Base-by-base conservation (phyloP, 2,113 vertebrate species). In the Coregonus clupeaformis region DNA sequence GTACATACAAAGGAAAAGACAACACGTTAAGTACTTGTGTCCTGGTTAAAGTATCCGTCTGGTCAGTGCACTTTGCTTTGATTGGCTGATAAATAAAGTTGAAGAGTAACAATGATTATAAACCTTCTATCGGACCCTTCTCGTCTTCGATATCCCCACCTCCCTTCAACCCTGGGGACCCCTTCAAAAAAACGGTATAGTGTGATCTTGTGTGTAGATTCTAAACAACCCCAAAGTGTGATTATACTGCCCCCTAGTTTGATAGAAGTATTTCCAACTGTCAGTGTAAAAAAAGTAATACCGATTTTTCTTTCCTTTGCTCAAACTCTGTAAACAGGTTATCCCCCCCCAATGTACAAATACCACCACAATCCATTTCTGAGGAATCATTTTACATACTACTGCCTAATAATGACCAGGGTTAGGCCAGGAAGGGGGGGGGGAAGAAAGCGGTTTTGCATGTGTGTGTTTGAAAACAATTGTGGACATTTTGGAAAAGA, bases 21-120 rank as follows among this genome's bases (percentile, higher is more conserved):
- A 83, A 77, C 69, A 81, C 77, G 74, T 72, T 82, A 89, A 91
- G 88, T 91, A 91, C 90, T 89, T 87, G 69, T 85, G 86, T 91
- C 82, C 86, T 86, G 83, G 77, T 87, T 89, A 47, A 92, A 89
- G 88, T 67, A 65, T 85, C 84, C 81, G 3, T 85, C 69, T 85
- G 78, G 80, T 91, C 90, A 91, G 91, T 90, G 91, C 91, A 90
- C 85, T 86, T 85, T 82, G 88, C 88, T 89, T 88, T 81, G 77
- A 84, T 88, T 88, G 82, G 87, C 86, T 91, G 86, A 86, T 85
- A 85, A 89, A 89, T 88, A 87, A 42, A 11, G 62, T 80, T 74
- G 29, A 32, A 72, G 18, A 25, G 22, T 62, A 32, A 3, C 25
- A 67, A 32, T 52, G 32, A 72, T 36, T 62, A 42, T 36, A 47